Evolutionary conservation across 2,888 invertebrate genomes (phyloP).

Genomic region (Drosophila meridionalis): DNA sequence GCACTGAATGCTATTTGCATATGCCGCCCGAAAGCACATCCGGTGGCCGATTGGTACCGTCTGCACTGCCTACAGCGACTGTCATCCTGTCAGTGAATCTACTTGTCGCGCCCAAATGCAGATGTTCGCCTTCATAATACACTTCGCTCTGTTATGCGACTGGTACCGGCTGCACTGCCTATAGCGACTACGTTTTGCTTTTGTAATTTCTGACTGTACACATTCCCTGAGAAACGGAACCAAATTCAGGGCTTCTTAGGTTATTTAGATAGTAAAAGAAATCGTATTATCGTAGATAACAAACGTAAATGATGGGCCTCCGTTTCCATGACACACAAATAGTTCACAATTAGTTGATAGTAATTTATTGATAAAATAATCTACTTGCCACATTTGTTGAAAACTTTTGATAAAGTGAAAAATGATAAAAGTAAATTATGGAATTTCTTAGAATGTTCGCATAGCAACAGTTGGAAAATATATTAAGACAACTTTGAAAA

Average conservation of each 20-base stretch:
- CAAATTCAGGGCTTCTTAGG: constrained; percentile 8
- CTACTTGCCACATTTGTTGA: not conserved
- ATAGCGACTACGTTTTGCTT: too few relatives aligned
- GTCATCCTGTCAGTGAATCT: not conserved
- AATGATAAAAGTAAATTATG: constrained; percentile 39
- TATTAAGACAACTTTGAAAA: not conserved
- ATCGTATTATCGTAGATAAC: constrained; percentile 33
- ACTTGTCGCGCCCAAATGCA: not conserved
- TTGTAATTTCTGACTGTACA: constrained; percentile 41
- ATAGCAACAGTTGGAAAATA: constrained; percentile 15
- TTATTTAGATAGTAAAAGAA: constrained; percentile 36
- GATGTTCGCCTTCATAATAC: not conserved
- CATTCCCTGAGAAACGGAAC: not conserved
- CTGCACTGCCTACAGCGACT: constrained; percentile 17
- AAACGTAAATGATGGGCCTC: constrained; percentile 37
- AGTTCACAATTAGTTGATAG: constrained; percentile 41
- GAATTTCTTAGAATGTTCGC: constrained; percentile 21
- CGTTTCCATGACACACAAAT: constrained; percentile 31
- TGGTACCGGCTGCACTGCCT: not conserved
- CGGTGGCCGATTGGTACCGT: constrained; percentile 27
- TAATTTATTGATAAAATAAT: constrained; percentile 46
- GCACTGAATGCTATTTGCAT: constrained; percentile 68
- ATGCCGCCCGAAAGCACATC: constrained; percentile 47
- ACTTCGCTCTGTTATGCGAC: too few relatives aligned
- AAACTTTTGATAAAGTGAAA: constrained; percentile 35